Percentiles rank a stretch among this genome's conserved stretches.
Conservation (phyloP, 2,888 invertebrate species). For the Andricus quercusramuli region DNA sequence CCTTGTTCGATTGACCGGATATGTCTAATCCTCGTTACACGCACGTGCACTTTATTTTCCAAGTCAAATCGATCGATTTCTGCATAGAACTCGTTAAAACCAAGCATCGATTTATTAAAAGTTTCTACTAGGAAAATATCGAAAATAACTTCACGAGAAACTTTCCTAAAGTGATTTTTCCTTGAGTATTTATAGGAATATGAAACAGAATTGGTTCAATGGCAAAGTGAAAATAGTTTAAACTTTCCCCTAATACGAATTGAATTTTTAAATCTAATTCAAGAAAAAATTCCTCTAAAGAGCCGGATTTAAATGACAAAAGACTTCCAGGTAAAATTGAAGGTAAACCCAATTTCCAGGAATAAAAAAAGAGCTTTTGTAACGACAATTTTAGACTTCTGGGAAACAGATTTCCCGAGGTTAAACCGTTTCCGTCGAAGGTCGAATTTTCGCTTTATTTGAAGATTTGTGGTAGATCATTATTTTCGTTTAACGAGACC, state of each 20-base stretch:
- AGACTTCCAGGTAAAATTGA: slow-evolving; percentile 9
- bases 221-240: not conserved
- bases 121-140: not conserved
- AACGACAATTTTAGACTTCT: slow-evolving; percentile 23
- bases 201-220: not conserved
- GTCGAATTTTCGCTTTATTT: not conserved
- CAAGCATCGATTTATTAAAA: slow-evolving; percentile 18
- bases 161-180: slow-evolving; percentile 20
- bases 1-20: slow-evolving; percentile 36
- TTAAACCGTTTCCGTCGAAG: slow-evolving; percentile 7
- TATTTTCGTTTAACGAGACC: slow-evolving; percentile 33
- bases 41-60: slow-evolving; percentile 30
- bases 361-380: slow-evolving; percentile 20
- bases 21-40: slow-evolving; percentile 35
- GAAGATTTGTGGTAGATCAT: not conserved
- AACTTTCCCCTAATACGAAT: not conserved
- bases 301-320: not conserved
- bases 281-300: no score
- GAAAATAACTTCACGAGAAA: slow-evolving; percentile 22
- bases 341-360: not conserved
- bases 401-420: slow-evolving; percentile 20
- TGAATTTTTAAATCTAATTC: not conserved
- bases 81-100: slow-evolving; percentile 15
- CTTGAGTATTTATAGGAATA: no score
- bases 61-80: slow-evolving; percentile 8